Conservation (phyloP, 2,888 invertebrate species). For the Eupithecia exiguata region DNA sequence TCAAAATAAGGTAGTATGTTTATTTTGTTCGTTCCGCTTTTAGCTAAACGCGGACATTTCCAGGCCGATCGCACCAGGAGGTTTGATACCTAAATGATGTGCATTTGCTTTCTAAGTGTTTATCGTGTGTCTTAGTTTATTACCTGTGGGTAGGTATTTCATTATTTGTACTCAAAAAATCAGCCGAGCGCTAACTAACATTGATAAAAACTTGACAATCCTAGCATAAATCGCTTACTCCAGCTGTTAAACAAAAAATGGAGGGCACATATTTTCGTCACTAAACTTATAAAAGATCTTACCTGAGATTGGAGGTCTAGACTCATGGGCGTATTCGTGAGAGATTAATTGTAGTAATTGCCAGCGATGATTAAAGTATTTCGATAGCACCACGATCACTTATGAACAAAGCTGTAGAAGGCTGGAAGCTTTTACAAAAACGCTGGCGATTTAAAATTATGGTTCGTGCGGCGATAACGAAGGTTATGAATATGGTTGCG, state of each 20-base stretch:
- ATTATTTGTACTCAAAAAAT: not conserved
- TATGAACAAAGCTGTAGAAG: constrained; percentile 28
- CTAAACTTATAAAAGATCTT: constrained; percentile 58
- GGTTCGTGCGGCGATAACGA: constrained; percentile 61
- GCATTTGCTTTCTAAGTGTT: too few relatives aligned
- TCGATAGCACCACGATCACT: constrained; percentile 57
- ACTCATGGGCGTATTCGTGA: constrained; percentile 70
- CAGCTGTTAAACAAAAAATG: not conserved
- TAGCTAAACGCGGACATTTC: not conserved
- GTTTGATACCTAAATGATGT: too few relatives aligned
- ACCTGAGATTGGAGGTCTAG: constrained; percentile 76
- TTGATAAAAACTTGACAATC: not conserved
- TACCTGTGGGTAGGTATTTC: too few relatives aligned
- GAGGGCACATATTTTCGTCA: not conserved
- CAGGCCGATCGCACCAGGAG: too few relatives aligned
- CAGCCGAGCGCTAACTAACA: not conserved
- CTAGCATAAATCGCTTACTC: not conserved
- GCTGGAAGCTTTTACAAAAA: constrained; percentile 49
- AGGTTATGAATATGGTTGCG: constrained; percentile 46
- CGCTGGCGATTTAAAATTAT: constrained; percentile 53
- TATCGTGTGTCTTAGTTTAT: too few relatives aligned
- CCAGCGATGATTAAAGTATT: constrained; percentile 66
- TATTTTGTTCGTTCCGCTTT: not conserved
- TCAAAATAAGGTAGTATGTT: not conserved
- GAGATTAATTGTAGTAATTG: constrained; percentile 79